phyloP scores from a whole-genome alignment of 2,797 vertebrate species.

The Cyclopterus lumpus region DNA sequence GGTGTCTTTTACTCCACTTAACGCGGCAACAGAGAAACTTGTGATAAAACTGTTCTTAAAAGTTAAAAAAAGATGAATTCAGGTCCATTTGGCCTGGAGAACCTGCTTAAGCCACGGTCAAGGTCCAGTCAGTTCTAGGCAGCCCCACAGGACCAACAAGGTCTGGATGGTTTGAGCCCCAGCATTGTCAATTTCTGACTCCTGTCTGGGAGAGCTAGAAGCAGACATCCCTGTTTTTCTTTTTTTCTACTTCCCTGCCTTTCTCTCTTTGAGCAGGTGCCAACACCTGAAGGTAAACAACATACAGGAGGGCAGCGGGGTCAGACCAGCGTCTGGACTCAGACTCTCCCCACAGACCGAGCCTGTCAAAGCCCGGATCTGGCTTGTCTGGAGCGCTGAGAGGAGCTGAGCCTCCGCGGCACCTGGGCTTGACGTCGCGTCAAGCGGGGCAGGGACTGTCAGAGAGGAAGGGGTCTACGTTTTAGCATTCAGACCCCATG shows the following conservation, averaged over 20 bases:
- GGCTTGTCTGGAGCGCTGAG: conserved; percentile 70
- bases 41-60: conserved; percentile 72
- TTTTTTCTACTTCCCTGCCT: background rate
- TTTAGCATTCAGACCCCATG: conserved; percentile 67
- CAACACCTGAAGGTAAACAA: conserved; percentile 80
- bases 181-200: conserved; percentile 76
- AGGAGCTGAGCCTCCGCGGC: conserved; percentile 62
- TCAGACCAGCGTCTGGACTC: conserved; percentile 74
- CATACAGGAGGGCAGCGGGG: conserved; percentile 73
- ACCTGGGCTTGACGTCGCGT: conserved; percentile 70
- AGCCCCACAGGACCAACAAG: conserved; percentile 72
- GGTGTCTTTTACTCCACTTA: background rate
- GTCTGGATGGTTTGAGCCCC: conserved; percentile 74
- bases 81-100: conserved; percentile 61
- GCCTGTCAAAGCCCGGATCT: conserved; percentile 77
- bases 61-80: conserved; percentile 27
- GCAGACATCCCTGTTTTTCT: conserved; percentile 50
- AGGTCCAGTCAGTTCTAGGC: conserved; percentile 80
- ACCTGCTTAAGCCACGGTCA: conserved; percentile 77
- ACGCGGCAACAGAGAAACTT: conserved; percentile 67
- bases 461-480: conserved; percentile 45
- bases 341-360: conserved; percentile 73
- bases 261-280: conserved; percentile 63
- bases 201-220: conserved; percentile 68
- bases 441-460: conserved; percentile 74